Conservation (phyloP, 2,797 vertebrate species). For the Sarcoramphus papa region DNA sequence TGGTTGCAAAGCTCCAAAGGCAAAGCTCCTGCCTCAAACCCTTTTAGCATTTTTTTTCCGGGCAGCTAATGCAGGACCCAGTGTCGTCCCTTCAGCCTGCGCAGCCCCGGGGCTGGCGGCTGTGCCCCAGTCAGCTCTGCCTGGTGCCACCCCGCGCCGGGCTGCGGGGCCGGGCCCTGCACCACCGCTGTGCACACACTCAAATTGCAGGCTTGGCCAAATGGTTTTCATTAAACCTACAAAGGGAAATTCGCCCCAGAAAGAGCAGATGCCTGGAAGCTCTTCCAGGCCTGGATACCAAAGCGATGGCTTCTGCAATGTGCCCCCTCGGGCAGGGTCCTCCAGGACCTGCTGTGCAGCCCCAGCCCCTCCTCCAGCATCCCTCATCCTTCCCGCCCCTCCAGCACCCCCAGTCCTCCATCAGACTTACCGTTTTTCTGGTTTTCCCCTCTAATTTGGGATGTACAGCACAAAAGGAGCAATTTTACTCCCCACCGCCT, state of each 20-base stretch:
- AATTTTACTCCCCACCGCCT: neutral
- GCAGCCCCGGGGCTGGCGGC: neutral
- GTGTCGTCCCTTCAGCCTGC: too few species aligned
- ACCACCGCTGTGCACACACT: rapidly evolving
- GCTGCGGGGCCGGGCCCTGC: neutral
- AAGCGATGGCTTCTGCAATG: neutral
- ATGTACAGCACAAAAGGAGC: conserved; percentile 22
- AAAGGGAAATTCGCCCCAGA: neutral
- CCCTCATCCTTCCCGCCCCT: neutral
- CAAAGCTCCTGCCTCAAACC: neutral
- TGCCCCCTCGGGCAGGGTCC: neutral
- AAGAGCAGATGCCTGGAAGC: neutral
- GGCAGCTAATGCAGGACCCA: neutral
- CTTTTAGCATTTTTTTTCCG: rapidly evolving
- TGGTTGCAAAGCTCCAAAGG: neutral
- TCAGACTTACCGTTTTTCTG: neutral
- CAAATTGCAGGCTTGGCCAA: neutral
- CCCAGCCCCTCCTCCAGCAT: neutral
- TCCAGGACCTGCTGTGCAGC: neutral
- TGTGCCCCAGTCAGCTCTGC: neutral
- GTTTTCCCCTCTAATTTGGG: neutral
- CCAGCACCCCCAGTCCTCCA: neutral
- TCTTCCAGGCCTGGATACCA: neutral
- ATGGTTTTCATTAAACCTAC: neutral
- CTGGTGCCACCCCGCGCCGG: neutral